Evolutionary conservation across 1,140 invertebrate genomes (phyloP).

Genomic region (Stenopsyche tienmushanensis): DNA sequence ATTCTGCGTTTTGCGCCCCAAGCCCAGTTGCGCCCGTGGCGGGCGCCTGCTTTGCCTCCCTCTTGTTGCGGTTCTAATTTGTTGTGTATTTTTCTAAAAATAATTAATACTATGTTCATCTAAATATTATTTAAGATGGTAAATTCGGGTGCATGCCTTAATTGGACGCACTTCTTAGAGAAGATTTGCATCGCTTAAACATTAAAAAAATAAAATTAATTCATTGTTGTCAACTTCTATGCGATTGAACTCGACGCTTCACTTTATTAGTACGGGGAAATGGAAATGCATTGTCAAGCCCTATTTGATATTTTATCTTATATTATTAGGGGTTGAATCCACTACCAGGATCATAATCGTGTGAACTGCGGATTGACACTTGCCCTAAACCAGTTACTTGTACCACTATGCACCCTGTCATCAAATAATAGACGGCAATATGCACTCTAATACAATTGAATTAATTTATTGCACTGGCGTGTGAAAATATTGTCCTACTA

Average conservation of each 20-base stretch:
- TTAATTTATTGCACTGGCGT: background rate
- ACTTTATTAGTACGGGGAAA: background rate
- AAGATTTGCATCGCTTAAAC: no score
- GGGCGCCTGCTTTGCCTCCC: no score
- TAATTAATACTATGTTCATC: background rate
- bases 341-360: slow-evolving; percentile 25
- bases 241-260: background rate
- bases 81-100: no score
- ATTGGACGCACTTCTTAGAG: no score
- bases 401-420: no score
- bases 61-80: no score
- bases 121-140: no score
- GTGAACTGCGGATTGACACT: slow-evolving; percentile 40
- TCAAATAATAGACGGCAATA: no score
- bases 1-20: no score
- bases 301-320: slow-evolving; percentile 29
- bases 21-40: no score
- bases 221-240: background rate
- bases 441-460: slow-evolving; percentile 9
- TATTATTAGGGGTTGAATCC: slow-evolving; percentile 17
- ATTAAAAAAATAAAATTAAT: background rate
- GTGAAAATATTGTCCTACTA: background rate
- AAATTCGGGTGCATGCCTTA: no score
- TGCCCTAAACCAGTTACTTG: slow-evolving; percentile 25
- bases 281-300: slow-evolving; percentile 14